These are phyloP conservation scores for Drosophila tristis DNA, from an alignment of 1,140 invertebrate genomes.

Conservation along the genomic window DNA sequence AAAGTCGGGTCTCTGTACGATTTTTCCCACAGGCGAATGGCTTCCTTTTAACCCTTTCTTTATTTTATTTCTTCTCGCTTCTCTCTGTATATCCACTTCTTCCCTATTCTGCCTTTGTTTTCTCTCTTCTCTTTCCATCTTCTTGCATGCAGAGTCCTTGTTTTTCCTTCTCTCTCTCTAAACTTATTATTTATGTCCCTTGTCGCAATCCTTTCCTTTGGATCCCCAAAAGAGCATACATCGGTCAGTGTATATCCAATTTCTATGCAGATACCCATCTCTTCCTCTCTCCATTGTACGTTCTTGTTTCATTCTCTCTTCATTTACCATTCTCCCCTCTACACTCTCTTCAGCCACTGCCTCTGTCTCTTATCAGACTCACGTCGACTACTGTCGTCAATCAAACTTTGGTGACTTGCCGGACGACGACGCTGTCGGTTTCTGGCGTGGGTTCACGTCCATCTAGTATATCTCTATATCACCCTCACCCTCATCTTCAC, in stretches of 20 bases:
- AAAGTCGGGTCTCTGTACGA: no score
- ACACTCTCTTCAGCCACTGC: slow-evolving; percentile 12
- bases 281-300: slow-evolving; percentile 10
- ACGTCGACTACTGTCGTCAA: slow-evolving; percentile 47
- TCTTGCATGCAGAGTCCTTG: no score
- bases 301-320: slow-evolving; percentile 1
- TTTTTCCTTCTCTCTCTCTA: no score
- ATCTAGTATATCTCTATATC: slow-evolving; percentile 12
- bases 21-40: no score
- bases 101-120: no score
- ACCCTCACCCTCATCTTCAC: neutral
- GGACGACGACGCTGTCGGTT: no score
- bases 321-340: slow-evolving; percentile 8
- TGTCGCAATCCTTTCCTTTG: neutral
- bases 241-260: slow-evolving; percentile 8
- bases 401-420: slow-evolving; percentile 51
- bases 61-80: no score
- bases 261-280: slow-evolving; percentile 25
- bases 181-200: neutral
- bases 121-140: no score
- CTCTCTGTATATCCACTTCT: no score
- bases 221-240: neutral
- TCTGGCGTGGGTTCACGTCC: slow-evolving; percentile 18
- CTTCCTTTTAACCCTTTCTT: no score
- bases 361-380: slow-evolving; percentile 52